Percentiles rank a stretch among this genome's conserved stretches.
These are phyloP conservation scores for Lasioglossum oenotherae DNA, from an alignment of 2,888 invertebrate species.

Conservation along the genomic window DNA sequence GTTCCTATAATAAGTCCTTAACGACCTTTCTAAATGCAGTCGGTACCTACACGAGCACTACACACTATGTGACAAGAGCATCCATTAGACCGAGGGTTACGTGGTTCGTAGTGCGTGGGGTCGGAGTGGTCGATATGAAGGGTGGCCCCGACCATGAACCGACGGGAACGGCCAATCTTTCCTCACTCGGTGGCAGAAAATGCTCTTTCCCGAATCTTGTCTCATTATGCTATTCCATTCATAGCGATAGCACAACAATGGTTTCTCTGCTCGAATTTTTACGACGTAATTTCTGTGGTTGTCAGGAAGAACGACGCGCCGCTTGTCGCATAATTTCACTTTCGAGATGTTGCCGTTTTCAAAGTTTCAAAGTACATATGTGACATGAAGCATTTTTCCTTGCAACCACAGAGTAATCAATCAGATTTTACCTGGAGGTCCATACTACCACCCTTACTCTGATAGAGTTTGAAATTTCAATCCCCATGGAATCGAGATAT, in stretches of 20 bases:
- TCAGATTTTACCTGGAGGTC: no score
- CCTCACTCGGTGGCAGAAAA: slow-evolving; percentile 33
- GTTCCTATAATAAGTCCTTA: slow-evolving; percentile 72
- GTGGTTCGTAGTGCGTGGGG: slow-evolving; percentile 43
- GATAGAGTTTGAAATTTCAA: not conserved
- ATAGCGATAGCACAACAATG: no score
- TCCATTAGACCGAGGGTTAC: slow-evolving; percentile 64
- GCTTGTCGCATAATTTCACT: no score
- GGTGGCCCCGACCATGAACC: slow-evolving; percentile 46
- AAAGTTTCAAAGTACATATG: no score
- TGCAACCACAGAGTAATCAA: no score
- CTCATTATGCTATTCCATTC: not conserved
- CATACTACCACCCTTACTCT: not conserved
- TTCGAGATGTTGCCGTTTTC: no score
- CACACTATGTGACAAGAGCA: slow-evolving; percentile 64
- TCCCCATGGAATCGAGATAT: not conserved
- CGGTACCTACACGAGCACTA: slow-evolving; percentile 58
- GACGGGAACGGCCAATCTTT: slow-evolving; percentile 48
- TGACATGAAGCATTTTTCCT: no score
- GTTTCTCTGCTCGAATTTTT: no score
- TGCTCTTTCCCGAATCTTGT: not conserved
- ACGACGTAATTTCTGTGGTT: no score
- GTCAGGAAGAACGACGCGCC: no score
- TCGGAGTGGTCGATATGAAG: slow-evolving; percentile 40
- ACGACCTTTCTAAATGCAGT: slow-evolving; percentile 73